phyloP scores from a whole-genome alignment of 2,797 vertebrate species.

The Hemibagrus guttatus region DNA sequence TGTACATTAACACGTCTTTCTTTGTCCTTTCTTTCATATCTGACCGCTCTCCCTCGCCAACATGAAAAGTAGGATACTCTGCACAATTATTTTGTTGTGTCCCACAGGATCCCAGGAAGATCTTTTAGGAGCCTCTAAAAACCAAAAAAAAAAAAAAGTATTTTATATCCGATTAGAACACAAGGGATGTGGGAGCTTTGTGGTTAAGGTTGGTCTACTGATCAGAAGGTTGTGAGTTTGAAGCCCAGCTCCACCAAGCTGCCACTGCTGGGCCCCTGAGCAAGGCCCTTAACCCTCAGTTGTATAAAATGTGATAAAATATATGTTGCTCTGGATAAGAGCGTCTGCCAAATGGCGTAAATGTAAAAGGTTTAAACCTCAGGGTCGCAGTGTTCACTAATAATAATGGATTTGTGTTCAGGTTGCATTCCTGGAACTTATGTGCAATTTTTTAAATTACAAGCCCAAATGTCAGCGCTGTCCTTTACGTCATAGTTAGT shows the following conservation, averaged over 20 bases:
- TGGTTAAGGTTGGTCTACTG: too few species aligned
- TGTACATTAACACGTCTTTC: neutral
- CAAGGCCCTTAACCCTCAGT: too few species aligned
- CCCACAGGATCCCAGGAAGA: neutral
- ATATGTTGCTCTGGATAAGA: too few species aligned
- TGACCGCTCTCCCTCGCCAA: neutral
- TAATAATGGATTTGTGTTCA: neutral
- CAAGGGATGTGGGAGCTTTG: too few species aligned
- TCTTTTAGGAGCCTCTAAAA: neutral
- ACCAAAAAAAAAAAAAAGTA: neutral
- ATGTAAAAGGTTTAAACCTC: too few species aligned
- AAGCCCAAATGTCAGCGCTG: neutral
- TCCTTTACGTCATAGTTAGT: neutral
- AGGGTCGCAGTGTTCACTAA: neutral
- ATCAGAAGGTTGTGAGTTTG: too few species aligned
- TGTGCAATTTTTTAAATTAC: neutral
- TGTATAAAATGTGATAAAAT: too few species aligned
- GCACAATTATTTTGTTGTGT: neutral
- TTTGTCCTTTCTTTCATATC: neutral
- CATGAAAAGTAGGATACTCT: neutral
- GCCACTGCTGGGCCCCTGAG: too few species aligned
- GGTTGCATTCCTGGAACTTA: neutral
- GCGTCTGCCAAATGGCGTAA: too few species aligned
- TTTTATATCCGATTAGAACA: neutral
- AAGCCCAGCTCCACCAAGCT: too few species aligned